Conservation (phyloP, 1,140 invertebrate genomes). For the Steinernema feltiae region DNA sequence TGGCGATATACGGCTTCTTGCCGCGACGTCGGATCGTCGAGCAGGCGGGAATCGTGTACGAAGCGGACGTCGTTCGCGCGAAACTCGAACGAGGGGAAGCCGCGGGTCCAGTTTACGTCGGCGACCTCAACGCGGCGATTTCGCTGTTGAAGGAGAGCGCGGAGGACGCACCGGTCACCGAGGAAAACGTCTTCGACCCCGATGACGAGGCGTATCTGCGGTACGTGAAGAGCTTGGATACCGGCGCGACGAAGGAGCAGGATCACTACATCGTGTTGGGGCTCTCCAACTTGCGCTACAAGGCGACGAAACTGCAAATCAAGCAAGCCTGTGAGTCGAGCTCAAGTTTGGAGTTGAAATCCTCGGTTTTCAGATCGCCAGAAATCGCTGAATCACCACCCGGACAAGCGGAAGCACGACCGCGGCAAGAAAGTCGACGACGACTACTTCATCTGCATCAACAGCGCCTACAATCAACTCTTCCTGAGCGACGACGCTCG, state of each 20-base stretch:
- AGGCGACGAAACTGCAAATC: conserved; percentile 30
- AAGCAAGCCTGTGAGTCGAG: conserved; percentile 36
- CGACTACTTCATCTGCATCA: conserved; percentile 97
- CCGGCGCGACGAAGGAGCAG: conserved; percentile 33
- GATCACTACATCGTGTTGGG: conserved; percentile 43
- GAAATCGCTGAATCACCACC: conserved; percentile 89
- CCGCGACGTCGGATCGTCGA: not conserved
- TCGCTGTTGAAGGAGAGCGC: not conserved
- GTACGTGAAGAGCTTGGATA: conserved; percentile 31
- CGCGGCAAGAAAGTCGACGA: too few relatives aligned
- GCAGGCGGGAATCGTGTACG: not conserved
- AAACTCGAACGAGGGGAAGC: not conserved
- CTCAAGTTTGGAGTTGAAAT: not conserved
- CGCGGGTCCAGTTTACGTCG: not conserved
- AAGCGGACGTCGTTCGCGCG: not conserved
- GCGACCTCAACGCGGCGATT: not conserved
- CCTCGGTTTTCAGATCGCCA: conserved; percentile 64
- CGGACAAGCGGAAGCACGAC: conserved; percentile 74
- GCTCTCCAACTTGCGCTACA: conserved; percentile 31
- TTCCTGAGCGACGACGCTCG: conserved; percentile 71
- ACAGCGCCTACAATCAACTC: conserved; percentile 80
- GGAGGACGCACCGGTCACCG: not conserved
- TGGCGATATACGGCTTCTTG: not conserved
- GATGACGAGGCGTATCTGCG: conserved; percentile 40
- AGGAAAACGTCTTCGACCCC: conserved; percentile 21